phyloP scores from a whole-genome alignment of 1,140 invertebrate species.

The Apis florea region DNA sequence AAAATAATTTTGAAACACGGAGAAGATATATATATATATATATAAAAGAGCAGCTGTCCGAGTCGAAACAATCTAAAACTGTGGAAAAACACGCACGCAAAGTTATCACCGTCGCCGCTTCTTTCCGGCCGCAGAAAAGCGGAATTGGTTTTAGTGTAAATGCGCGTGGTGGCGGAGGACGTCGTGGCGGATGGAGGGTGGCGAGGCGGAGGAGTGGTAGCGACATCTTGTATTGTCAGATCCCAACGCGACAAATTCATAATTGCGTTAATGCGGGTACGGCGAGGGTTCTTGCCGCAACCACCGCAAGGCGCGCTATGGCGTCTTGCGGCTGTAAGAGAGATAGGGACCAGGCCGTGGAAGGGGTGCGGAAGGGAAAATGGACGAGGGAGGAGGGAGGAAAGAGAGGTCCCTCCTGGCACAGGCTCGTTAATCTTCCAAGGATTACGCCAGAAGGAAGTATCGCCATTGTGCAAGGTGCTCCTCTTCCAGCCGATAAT shows the following conservation, averaged over 20 bases:
- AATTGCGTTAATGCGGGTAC: conserved; percentile 79
- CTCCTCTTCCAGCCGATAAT: conserved; percentile 69
- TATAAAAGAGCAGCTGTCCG: not conserved
- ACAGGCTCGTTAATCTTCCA: conserved; percentile 77
- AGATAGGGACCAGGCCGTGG: conserved; percentile 44
- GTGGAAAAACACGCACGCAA: too few relatives aligned
- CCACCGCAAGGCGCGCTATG: conserved; percentile 74
- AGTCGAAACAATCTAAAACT: not conserved
- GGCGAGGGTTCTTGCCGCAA: conserved; percentile 71
- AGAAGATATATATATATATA: not conserved
- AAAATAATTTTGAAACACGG: too few relatives aligned
- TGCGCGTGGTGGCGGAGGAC: conserved; percentile 55
- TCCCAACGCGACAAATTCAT: conserved; percentile 80
- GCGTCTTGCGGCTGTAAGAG: conserved; percentile 70
- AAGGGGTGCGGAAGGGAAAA: conserved; percentile 26
- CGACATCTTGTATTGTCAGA: conserved; percentile 80
- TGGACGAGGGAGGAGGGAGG: conserved; percentile 3
- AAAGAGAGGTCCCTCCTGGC: conserved; percentile 56
- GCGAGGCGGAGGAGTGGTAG: conserved; percentile 60
- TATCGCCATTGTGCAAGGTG: conserved; percentile 69
- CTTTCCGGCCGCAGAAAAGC: conserved; percentile 44
- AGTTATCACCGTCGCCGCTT: conserved; percentile 2
- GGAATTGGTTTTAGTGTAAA: conserved; percentile 63
- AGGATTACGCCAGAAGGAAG: conserved; percentile 72
- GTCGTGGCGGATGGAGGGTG: conserved; percentile 44